Base-by-base conservation (phyloP, 2,797 vertebrate genomes). In the Sebastiscus tertius region DNA sequence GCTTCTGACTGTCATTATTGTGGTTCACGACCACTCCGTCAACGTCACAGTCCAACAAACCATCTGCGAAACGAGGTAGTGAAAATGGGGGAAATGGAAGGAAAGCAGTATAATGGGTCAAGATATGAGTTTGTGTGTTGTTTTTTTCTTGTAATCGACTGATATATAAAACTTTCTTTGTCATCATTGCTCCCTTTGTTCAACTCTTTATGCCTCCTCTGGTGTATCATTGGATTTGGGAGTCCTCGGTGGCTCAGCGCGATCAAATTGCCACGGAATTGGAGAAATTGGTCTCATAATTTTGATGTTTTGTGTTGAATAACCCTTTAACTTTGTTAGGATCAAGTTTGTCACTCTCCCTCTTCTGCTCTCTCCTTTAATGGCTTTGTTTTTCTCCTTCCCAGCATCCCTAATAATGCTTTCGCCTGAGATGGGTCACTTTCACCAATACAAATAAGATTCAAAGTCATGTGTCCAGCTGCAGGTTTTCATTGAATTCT, bases 371-470 rank as follows among this genome's bases (percentile, higher is more conserved):
- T 77, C 88, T 78, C 85, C 81, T 91, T 91, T 93, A 94, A 93
- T 94, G 84, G 91, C 90, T 93, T 94, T 94, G 91, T 94, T 94
- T 93, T 91, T 88, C 92, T 93, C 81, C 80, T 90, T 85, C 65
- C 84, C 76, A 74, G 88, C 90, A 83, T 92, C 91, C 56, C 88
- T 92, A 97, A 97, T 97, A 97, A 97, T 94, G 64, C 95, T 95
- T 93, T 94, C 93, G 95, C 95, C 96, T 94, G 94, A 95, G 96
- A 94, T 95, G 91, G 96, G 96, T 97, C 97, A 96, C 94, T 96
- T 97, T 97, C 94, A 97, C 97, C 97, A 96, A 98, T 97, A 97
- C 97, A 98, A 97, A 98, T 96, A 96, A 96, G 96, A 97, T 97
- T 97, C 96, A 96, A 97, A 97, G 97, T 97, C 97, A 96, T 97